Percentiles rank a stretch among this genome's conserved stretches.
These are phyloP conservation scores for Conchocele bisecta DNA, from an alignment of 2,888 invertebrate species.

Conservation along the genomic window DNA sequence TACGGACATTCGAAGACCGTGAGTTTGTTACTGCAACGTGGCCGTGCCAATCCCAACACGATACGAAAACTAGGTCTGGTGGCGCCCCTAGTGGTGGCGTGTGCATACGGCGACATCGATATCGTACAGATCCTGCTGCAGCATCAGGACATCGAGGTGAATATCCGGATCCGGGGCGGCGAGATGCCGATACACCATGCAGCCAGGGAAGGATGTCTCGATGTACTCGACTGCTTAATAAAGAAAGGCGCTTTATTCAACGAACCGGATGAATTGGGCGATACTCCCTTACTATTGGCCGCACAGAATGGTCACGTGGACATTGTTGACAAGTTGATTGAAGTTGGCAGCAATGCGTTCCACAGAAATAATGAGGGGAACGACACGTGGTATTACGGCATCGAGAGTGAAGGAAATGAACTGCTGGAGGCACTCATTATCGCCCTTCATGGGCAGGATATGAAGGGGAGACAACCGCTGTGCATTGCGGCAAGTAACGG, in stretches of 20 bases:
- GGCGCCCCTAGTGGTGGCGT: constrained; percentile 78
- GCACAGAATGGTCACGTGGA: constrained; percentile 71
- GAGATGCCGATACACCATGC: constrained; percentile 82
- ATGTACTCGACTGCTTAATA: constrained; percentile 74
- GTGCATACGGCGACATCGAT: constrained; percentile 75
- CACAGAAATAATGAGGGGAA: constrained; percentile 76
- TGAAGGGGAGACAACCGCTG: constrained; percentile 63
- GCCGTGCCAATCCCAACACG: constrained; percentile 74
- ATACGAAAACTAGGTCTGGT: constrained; percentile 77
- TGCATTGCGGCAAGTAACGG: constrained; percentile 65
- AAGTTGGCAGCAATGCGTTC: constrained; percentile 65
- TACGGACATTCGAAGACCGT: constrained; percentile 76
- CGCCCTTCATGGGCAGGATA: constrained; percentile 19
- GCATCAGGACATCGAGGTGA: constrained; percentile 72
- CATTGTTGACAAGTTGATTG: constrained; percentile 69
- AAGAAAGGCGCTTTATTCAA: constrained; percentile 76
- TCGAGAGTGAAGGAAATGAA: constrained; percentile 66
- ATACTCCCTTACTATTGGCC: constrained; percentile 78
- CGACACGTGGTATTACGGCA: constrained; percentile 77
- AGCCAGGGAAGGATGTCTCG: constrained; percentile 78
- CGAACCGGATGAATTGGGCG: constrained; percentile 76
- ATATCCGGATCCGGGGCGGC: constrained; percentile 74
- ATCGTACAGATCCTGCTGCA: constrained; percentile 62
- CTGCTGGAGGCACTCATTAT: constrained; percentile 64
- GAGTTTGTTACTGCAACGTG: constrained; percentile 67